Evolutionary conservation across 2,113 vertebrate species (phyloP).

Genomic region (Philantomba maxwellii): DNA sequence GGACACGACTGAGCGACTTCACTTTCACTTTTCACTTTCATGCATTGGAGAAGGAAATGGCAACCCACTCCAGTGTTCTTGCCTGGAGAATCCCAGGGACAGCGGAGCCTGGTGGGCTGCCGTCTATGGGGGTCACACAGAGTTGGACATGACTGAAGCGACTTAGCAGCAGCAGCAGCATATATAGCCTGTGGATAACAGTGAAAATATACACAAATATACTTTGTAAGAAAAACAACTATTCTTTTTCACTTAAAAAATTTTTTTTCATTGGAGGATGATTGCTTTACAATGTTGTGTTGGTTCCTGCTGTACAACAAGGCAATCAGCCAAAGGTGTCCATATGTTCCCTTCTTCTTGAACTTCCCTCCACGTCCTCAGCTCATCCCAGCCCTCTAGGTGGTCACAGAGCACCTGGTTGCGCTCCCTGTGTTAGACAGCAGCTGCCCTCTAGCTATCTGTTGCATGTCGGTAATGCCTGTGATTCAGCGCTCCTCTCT

Average conservation of each 20-base stretch:
- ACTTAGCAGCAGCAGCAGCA: too few relatives aligned
- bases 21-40: too few relatives aligned
- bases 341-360: background rate
- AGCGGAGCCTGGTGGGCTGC: too few relatives aligned
- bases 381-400: background rate
- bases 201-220: background rate
- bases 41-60: too few relatives aligned
- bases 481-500: background rate
- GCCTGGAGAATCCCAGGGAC: too few relatives aligned
- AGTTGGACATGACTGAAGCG: too few relatives aligned
- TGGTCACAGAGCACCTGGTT: background rate
- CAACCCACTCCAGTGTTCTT: too few relatives aligned
- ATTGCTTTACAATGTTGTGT: background rate
- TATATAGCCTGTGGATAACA: background rate
- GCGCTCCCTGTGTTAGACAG: background rate
- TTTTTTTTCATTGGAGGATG: background rate
- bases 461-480: background rate
- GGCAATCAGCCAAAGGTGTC: background rate
- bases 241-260: background rate
- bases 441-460: background rate
- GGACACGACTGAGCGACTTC: too few relatives aligned
- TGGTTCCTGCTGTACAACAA: background rate
- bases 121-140: too few relatives aligned
- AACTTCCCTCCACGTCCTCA: background rate
- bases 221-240: background rate